Conservation (phyloP, 2,113 vertebrate genomes). For the Nycticorax nycticorax region DNA sequence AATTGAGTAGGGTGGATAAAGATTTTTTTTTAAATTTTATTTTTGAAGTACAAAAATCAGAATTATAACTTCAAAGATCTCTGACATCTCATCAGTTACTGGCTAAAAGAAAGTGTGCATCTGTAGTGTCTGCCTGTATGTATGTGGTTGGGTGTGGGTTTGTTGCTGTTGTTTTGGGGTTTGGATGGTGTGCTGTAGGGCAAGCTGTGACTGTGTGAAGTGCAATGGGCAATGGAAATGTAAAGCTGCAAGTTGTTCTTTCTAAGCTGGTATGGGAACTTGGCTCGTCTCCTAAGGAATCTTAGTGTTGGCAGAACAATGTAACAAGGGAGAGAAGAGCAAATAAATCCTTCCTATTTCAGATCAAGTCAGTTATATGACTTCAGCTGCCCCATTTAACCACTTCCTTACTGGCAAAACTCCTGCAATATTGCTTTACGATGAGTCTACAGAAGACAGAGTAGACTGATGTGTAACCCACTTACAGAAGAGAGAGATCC, state of each 20-base stretch:
- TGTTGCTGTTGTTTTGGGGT: not conserved
- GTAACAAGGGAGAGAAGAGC: not conserved
- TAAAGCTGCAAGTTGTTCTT: not conserved
- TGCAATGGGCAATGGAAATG: not conserved
- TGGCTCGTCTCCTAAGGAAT: not conserved
- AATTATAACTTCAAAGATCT: not conserved
- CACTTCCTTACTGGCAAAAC: not conserved
- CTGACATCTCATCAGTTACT: not conserved
- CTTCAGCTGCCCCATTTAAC: not conserved
- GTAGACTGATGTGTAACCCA: not conserved
- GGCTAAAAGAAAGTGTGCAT: not conserved
- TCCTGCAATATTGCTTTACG: not conserved
- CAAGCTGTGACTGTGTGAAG: not conserved
- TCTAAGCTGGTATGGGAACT: not conserved
- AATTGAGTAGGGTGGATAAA: not conserved
- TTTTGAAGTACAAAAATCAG: not conserved
- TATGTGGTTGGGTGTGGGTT: not conserved
- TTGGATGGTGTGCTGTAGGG: not conserved
- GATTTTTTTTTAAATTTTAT: not conserved
- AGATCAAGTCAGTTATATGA: not conserved
- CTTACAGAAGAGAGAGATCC: not conserved
- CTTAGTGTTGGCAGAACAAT: not conserved
- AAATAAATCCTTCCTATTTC: not conserved
- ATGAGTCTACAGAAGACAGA: not conserved
- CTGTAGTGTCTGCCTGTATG: not conserved